Evolutionary conservation across 1,140 invertebrate species (phyloP).

Genomic region (Drosophila pallidifrons): DNA sequence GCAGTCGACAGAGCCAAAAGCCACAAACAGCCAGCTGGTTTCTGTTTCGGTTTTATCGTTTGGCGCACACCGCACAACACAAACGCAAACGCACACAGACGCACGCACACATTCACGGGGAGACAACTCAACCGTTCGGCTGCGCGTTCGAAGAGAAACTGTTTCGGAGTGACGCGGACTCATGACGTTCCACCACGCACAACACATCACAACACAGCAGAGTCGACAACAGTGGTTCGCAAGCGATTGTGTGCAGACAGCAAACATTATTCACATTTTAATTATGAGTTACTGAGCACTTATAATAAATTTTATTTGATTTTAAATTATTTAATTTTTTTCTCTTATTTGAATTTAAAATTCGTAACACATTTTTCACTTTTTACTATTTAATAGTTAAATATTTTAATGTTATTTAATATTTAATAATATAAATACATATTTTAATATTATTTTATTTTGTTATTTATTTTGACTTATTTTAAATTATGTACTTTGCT

Average conservation of each 20-base stretch:
- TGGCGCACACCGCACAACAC: slow-evolving; percentile 6
- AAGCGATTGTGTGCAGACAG: slow-evolving; percentile 32
- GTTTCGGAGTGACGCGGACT: slow-evolving; percentile 24
- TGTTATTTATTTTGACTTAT: background rate
- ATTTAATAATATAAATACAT: background rate
- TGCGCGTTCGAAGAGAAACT: slow-evolving; percentile 50
- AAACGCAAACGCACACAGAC: slow-evolving; percentile 8
- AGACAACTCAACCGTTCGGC: slow-evolving; percentile 40
- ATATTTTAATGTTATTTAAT: background rate
- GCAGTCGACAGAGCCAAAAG: background rate
- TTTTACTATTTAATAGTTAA: no score
- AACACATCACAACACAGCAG: background rate
- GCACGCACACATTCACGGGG: slow-evolving; percentile 8
- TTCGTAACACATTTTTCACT: no score
- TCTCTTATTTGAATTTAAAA: no score
- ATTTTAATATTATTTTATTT: background rate
- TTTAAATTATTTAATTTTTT: no score
- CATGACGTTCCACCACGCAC: slow-evolving; percentile 10
- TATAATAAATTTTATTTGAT: no score
- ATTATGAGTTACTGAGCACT: no score
- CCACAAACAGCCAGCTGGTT: slow-evolving; percentile 34
- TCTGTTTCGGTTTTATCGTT: slow-evolving; percentile 35
- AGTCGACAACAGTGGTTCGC: slow-evolving; percentile 1
- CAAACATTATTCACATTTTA: background rate
- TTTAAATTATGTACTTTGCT: background rate